These are phyloP conservation scores for Pangasianodon hypophthalmus DNA, from an alignment of 2,113 vertebrate genomes.

Conservation along the genomic window DNA sequence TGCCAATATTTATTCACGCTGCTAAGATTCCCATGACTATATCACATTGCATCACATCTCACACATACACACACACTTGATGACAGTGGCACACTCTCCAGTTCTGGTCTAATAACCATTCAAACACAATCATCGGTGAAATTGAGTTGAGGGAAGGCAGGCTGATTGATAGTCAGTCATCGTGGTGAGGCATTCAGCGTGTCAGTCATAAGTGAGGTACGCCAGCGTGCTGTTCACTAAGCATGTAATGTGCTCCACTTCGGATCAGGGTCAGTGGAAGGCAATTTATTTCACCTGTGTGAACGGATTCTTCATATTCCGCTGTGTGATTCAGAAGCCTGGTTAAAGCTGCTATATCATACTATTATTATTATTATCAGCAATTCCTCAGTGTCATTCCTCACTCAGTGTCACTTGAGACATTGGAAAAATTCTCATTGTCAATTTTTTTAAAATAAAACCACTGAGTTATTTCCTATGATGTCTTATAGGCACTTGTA, in stretches of 20 bases:
- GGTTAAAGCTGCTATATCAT: neutral
- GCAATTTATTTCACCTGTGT: conserved; percentile 36
- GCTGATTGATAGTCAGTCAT: conserved; percentile 48
- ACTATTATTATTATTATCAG: neutral
- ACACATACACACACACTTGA: conserved; percentile 27
- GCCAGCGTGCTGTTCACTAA: conserved; percentile 42
- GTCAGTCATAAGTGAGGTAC: conserved; percentile 43
- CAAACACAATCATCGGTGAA: conserved; percentile 33
- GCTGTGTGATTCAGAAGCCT: neutral
- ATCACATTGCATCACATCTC: neutral
- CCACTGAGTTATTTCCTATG: too few relatives aligned
- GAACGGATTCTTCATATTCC: neutral
- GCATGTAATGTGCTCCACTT: conserved; percentile 53
- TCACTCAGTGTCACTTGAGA: neutral
- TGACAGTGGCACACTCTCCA: conserved; percentile 20
- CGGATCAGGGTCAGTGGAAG: conserved; percentile 51
- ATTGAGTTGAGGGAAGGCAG: conserved; percentile 29
- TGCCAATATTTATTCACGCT: neutral
- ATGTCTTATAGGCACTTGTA: neutral
- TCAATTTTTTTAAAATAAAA: too few relatives aligned
- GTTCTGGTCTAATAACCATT: conserved; percentile 47
- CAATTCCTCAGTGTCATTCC: neutral
- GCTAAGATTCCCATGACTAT: conserved; percentile 2
- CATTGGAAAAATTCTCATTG: too few relatives aligned
- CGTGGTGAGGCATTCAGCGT: conserved; percentile 23